A percentile compares a stretch with the other conserved stretches of the same genome.
phyloP scores from a whole-genome alignment of 1,140 invertebrate genomes.

The Oncopeltus fasciatus region DNA sequence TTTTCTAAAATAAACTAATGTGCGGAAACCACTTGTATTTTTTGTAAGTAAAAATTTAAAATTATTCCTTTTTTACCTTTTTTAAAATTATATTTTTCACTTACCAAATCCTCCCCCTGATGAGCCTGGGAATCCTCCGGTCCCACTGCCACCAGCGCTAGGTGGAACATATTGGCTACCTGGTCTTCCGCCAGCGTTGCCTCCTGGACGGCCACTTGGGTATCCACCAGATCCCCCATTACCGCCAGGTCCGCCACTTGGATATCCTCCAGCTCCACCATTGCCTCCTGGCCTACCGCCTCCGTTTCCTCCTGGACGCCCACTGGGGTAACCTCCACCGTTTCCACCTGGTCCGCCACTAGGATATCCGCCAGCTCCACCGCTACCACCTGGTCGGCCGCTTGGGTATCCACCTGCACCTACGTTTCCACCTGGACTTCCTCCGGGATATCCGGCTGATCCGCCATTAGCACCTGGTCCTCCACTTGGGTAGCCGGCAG shows the following conservation, averaged over 20 bases:
- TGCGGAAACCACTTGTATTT: too few species aligned
- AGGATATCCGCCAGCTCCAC: neutral
- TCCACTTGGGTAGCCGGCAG: neutral
- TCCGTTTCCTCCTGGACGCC: neutral
- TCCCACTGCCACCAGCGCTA: neutral
- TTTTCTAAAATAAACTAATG: too few species aligned
- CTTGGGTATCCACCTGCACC: neutral
- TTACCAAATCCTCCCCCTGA: too few species aligned
- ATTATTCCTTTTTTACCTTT: too few species aligned
- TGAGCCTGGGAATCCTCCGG: neutral
- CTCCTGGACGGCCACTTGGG: neutral
- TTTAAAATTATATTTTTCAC: too few species aligned
- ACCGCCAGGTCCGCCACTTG: neutral
- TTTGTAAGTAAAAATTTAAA: too few species aligned
- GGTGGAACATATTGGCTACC: neutral
- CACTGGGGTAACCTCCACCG: neutral
- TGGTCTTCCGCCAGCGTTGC: neutral
- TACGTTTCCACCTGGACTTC: neutral
- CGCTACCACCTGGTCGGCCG: neutral
- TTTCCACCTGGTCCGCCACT: neutral
- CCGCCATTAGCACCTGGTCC: neutral
- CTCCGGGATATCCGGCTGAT: neutral
- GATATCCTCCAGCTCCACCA: slow-evolving; percentile 1
- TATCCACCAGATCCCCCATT: neutral
- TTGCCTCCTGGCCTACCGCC: neutral